These are phyloP conservation scores for Callyntrura guangdongensis DNA, from an alignment of 2,888 invertebrate species.

Conservation along the genomic window DNA sequence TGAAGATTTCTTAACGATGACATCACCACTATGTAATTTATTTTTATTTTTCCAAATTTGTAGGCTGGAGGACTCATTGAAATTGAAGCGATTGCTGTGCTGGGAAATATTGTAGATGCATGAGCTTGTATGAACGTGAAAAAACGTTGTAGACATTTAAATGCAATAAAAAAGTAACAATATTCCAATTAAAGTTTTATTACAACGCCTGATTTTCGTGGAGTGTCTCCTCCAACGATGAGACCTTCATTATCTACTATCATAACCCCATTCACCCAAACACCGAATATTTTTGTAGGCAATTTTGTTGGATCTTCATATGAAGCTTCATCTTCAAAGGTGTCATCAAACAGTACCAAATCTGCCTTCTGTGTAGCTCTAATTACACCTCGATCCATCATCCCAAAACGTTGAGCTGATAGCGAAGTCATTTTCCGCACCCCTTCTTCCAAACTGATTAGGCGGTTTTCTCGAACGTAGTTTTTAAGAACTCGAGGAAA, in stretches of 20 bases:
- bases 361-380: slow-evolving; percentile 80
- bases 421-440: slow-evolving; percentile 81
- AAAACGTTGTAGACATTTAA: neutral
- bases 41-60: slow-evolving; percentile 72
- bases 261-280: slow-evolving; percentile 82
- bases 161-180: neutral
- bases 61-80: slow-evolving; percentile 92
- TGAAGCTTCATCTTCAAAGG: slow-evolving; percentile 80
- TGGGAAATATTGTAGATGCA: slow-evolving; percentile 87
- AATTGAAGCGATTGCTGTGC: slow-evolving; percentile 94
- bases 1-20: neutral
- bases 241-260: slow-evolving; percentile 79
- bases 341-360: slow-evolving; percentile 79
- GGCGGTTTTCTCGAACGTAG: slow-evolving; percentile 73
- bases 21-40: no score
- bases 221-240: slow-evolving; percentile 62
- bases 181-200: neutral
- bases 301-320: slow-evolving; percentile 80
- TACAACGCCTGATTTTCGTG: slow-evolving; percentile 65
- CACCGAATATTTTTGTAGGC: slow-evolving; percentile 78
- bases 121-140: slow-evolving; percentile 6
- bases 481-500: slow-evolving; percentile 82
- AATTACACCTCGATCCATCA: slow-evolving; percentile 79
- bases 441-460: slow-evolving; percentile 82
- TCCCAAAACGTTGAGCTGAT: slow-evolving; percentile 80